Percentiles rank a stretch among this genome's conserved stretches.
Evolutionary conservation across 2,113 vertebrate species (phyloP).

Genomic region (Acanthochromis polyacanthus): DNA sequence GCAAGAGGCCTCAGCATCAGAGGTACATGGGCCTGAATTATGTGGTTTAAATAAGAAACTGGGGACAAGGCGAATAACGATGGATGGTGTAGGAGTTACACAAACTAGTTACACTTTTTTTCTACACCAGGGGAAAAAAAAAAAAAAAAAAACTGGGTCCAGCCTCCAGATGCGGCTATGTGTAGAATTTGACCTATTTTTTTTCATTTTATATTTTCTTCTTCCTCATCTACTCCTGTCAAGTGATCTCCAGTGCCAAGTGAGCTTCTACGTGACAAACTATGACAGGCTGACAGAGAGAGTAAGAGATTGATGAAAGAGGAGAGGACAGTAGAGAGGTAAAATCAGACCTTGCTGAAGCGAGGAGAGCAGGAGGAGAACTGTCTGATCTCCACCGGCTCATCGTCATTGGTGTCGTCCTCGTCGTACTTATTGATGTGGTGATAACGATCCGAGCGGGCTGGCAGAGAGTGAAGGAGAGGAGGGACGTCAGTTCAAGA

Average conservation of each 20-base stretch:
- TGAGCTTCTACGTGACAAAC: conserved; percentile 1
- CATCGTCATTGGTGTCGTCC: conserved; percentile 94
- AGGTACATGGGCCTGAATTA: neutral
- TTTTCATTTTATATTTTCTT: neutral
- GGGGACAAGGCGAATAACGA: conserved; percentile 4
- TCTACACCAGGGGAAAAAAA: conserved; percentile 4
- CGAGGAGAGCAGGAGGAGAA: conserved; percentile 95
- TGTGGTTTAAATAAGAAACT: conserved; percentile 43
- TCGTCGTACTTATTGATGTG: conserved; percentile 94
- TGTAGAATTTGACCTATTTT: conserved; percentile 37
- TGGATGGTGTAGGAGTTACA: conserved; percentile 6
- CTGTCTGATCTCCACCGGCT: conserved; percentile 94
- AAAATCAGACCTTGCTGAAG: conserved; percentile 91
- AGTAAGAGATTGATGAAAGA: conserved; percentile 13
- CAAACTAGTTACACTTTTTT: neutral
- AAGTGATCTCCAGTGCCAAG: conserved; percentile 8
- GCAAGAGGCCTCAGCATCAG: conserved; percentile 5
- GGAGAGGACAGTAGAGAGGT: neutral
- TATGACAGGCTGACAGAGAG: conserved; percentile 1
- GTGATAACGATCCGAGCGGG: conserved; percentile 92
- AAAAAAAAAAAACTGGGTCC: neutral
- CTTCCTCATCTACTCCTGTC: conserved; percentile 22
- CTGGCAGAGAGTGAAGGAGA: conserved; percentile 71
- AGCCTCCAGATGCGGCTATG: conserved; percentile 20
- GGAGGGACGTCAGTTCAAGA: conserved; percentile 26